Evolutionary conservation across 2,797 vertebrate species (phyloP).

Genomic region (Crypturellus tataupa): DNA sequence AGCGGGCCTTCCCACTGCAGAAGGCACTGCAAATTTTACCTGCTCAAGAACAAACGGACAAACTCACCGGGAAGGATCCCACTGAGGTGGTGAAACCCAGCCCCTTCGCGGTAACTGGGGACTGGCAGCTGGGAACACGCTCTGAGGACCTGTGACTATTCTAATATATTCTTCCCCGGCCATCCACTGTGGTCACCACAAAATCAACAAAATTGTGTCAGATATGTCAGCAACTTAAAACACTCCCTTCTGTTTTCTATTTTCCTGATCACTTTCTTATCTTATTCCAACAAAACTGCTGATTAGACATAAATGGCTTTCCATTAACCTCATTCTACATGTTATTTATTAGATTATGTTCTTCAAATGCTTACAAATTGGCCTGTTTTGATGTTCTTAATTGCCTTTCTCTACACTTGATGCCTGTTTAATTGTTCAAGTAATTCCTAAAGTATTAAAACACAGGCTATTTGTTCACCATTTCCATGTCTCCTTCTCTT

Average conservation of each 20-base stretch:
- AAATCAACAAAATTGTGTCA: neutral
- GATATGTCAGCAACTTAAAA: neutral
- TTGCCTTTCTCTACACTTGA: neutral
- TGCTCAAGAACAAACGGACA: neutral
- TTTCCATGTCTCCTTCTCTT: neutral
- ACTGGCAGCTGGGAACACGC: rapidly evolving
- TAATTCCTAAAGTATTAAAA: neutral
- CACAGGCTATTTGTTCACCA: neutral
- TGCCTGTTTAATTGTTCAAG: neutral
- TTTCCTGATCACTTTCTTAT: neutral
- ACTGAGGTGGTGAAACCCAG: neutral
- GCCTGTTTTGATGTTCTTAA: constrained; percentile 33
- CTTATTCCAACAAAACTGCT: neutral
- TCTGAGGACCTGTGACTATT: neutral
- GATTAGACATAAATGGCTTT: neutral
- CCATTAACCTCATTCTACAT: neutral
- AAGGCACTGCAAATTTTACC: neutral
- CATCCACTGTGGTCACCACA: neutral
- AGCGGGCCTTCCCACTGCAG: neutral
- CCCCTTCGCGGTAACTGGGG: rapidly evolving
- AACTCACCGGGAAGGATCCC: neutral
- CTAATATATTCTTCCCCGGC: neutral
- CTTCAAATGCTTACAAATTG: neutral
- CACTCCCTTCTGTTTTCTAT: neutral
- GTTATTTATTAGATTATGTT: constrained; percentile 30